Evolutionary conservation across 2,797 vertebrate species (phyloP).

Genomic region (Diceros bicornis): DNA sequence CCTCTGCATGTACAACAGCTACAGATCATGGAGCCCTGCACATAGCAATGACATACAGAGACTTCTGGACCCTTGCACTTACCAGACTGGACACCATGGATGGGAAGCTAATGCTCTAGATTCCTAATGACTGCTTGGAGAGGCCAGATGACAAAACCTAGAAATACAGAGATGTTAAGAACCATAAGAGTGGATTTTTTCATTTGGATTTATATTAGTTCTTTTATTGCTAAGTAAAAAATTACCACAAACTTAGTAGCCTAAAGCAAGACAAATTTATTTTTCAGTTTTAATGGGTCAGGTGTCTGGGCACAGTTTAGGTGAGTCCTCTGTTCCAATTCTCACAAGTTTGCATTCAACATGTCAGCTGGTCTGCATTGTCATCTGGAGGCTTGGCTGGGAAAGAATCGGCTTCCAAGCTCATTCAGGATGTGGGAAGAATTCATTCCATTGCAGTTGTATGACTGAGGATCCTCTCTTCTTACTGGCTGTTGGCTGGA

Average conservation of each 20-base stretch:
- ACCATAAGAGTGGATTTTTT: not conserved
- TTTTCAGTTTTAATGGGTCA: not conserved
- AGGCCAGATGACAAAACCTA: not conserved
- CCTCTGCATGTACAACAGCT: too few species aligned
- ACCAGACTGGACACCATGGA: not conserved
- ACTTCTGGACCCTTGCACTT: too few species aligned
- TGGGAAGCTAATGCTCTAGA: not conserved
- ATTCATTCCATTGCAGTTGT: not conserved
- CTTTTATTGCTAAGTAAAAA: not conserved
- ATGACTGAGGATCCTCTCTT: not conserved
- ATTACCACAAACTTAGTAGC: not conserved
- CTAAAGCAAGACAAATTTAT: not conserved
- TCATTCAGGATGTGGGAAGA: not conserved
- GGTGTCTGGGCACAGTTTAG: not conserved
- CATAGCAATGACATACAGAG: not conserved
- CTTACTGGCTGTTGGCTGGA: not conserved
- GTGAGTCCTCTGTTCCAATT: not conserved
- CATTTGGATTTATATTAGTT: not conserved
- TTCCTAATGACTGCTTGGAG: not conserved
- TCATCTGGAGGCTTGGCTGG: not conserved
- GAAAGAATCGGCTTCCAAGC: not conserved
- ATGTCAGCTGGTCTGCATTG: not conserved
- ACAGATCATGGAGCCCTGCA: not conserved
- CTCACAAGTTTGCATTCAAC: not conserved
- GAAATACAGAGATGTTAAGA: not conserved